These are phyloP conservation scores for cattle (Bos taurus) DNA, from an alignment of 2,113 vertebrate genomes.

Conservation along the genomic window ARS-UCD2.0 NC_037331.1:54345001-54345500, in stretches of 20 bases:
- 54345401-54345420: slow-evolving; percentile 60
- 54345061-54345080: neutral
- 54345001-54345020: slow-evolving; percentile 8
- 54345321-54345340: slow-evolving; percentile 68
- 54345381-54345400: slow-evolving; percentile 32
- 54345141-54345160: neutral
- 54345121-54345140: neutral
- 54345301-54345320: neutral
- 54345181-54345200: neutral
- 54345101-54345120: neutral
- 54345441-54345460: slow-evolving; percentile 58
- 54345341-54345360: slow-evolving; percentile 70
- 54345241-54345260: neutral
- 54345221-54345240: neutral
- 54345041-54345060: slow-evolving; percentile 26
- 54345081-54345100: slow-evolving; percentile 1
- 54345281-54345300: neutral
- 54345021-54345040: neutral
- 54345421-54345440: slow-evolving; percentile 55
- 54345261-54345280: neutral
- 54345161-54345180: neutral
- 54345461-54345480: slow-evolving; percentile 49
- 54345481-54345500: slow-evolving; percentile 59
- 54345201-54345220: neutral
- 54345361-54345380: slow-evolving; percentile 15